phyloP scores from a whole-genome alignment of 2,113 vertebrate genomes.

The Tyrannus savana region DNA sequence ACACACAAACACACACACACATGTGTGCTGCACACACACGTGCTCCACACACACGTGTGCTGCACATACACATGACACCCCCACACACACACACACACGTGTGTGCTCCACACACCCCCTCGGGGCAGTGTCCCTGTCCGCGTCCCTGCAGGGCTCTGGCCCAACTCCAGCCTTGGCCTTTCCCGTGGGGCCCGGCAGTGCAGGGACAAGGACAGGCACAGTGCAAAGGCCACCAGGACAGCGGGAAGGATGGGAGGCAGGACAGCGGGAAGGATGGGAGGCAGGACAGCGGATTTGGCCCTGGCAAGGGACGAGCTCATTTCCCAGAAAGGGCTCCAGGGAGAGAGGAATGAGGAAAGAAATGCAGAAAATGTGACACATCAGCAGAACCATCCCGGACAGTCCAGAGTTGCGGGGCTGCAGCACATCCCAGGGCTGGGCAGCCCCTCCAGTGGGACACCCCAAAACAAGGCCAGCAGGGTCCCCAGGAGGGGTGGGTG shows the following conservation, averaged over 20 bases:
- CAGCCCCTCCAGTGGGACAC: background rate
- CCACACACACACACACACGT: background rate
- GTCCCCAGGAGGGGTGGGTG: rapidly evolving
- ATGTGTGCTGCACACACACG: too few relatives aligned
- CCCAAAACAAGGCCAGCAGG: background rate
- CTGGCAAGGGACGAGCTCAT: background rate
- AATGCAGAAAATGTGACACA: slow-evolving; percentile 67
- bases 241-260: background rate
- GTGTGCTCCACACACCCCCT: background rate
- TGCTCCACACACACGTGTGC: too few relatives aligned
- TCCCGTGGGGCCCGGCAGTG: background rate
- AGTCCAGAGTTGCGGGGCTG: background rate
- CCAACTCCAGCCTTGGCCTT: background rate
- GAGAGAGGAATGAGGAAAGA: slow-evolving; percentile 44
- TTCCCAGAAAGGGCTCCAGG: background rate
- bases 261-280: background rate
- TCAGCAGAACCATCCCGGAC: slow-evolving; percentile 45
- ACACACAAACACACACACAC: too few relatives aligned
- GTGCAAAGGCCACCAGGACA: background rate
- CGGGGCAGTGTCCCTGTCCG: background rate
- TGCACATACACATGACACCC: too few relatives aligned
- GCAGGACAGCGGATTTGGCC: background rate
- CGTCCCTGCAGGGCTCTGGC: rapidly evolving
- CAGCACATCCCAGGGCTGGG: rapidly evolving
- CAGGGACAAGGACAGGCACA: background rate